These are phyloP conservation scores for Drosophila santomea DNA, from an alignment of 1,140 invertebrate species.

Conservation along the genomic window DNA sequence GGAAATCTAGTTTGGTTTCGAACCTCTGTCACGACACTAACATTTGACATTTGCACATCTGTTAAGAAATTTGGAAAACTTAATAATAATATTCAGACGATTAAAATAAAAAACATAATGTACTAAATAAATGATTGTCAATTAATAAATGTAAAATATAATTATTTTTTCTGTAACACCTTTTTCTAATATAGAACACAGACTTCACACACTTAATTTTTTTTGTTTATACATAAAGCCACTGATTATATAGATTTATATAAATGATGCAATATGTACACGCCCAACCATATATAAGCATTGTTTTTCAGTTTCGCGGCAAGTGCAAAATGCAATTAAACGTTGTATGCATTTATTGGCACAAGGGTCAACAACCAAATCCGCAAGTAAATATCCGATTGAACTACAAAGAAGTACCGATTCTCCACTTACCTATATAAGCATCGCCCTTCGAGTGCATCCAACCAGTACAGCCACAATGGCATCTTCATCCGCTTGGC, in stretches of 20 bases:
- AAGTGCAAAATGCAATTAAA: constrained; percentile 50
- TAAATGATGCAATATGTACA: constrained; percentile 5
- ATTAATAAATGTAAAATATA: not conserved
- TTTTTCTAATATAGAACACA: too few relatives aligned
- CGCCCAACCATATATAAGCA: constrained; percentile 30
- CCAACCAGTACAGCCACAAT: constrained; percentile 17
- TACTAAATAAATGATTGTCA: not conserved
- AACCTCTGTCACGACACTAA: not conserved
- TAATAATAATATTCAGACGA: too few relatives aligned
- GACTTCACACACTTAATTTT: not conserved
- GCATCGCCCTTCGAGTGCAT: not conserved
- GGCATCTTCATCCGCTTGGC: constrained; percentile 9
- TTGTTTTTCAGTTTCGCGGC: constrained; percentile 12
- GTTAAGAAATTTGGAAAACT: too few relatives aligned
- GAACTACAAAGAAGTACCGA: constrained; percentile 60
- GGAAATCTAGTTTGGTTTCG: not conserved
- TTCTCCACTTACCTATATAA: constrained; percentile 44
- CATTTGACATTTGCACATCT: not conserved
- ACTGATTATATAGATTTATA: not conserved
- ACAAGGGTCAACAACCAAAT: constrained; percentile 40
- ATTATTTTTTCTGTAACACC: too few relatives aligned
- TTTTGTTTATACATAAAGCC: not conserved
- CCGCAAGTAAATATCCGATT: constrained; percentile 55
- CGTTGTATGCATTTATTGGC: constrained; percentile 40
- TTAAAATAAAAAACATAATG: too few relatives aligned